Conservation (phyloP, 2,113 vertebrate genomes). For the Oreochromis niloticus region DNA sequence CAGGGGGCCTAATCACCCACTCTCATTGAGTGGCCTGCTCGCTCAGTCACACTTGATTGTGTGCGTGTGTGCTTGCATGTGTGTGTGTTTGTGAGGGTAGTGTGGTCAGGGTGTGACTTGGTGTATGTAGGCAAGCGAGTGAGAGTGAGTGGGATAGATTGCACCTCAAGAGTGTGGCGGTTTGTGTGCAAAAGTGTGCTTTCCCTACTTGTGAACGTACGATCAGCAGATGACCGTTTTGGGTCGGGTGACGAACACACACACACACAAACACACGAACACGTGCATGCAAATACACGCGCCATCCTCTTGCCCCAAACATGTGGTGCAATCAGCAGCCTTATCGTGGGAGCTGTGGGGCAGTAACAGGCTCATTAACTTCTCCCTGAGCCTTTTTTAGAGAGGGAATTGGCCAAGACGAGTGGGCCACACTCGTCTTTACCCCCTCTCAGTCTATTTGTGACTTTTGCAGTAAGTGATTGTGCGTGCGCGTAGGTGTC, state of each 20-base stretch:
- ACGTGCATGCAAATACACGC: background rate
- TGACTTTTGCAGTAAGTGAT: conserved; percentile 9
- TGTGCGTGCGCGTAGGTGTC: background rate
- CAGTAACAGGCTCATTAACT: conserved; percentile 60
- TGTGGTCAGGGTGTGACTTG: conserved; percentile 15
- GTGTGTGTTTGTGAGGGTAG: background rate
- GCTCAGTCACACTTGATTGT: conserved; percentile 59
- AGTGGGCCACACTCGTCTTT: conserved; percentile 15
- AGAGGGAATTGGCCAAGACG: conserved; percentile 27
- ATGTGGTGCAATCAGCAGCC: conserved; percentile 51
- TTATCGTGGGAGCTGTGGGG: conserved; percentile 35
- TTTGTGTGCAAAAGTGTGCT: conserved; percentile 14
- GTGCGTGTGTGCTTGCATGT: background rate
- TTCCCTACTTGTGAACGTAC: conserved; percentile 32
- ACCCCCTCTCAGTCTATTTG: conserved; percentile 8
- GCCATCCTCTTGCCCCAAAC: conserved; percentile 29
- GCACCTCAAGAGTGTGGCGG: background rate
- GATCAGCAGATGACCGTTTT: conserved; percentile 40
- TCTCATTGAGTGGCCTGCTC: conserved; percentile 62
- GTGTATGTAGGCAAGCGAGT: background rate
- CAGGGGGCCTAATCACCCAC: conserved; percentile 70
- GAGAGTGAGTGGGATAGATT: conserved; percentile 11
- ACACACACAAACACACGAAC: background rate
- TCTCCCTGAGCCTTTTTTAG: conserved; percentile 38
- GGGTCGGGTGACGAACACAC: conserved; percentile 39